A percentile compares a stretch with the other conserved stretches of the same genome.
Evolutionary conservation across 2,797 vertebrate genomes (phyloP).

Genomic region (Dendrocincla tyrannina): DNA sequence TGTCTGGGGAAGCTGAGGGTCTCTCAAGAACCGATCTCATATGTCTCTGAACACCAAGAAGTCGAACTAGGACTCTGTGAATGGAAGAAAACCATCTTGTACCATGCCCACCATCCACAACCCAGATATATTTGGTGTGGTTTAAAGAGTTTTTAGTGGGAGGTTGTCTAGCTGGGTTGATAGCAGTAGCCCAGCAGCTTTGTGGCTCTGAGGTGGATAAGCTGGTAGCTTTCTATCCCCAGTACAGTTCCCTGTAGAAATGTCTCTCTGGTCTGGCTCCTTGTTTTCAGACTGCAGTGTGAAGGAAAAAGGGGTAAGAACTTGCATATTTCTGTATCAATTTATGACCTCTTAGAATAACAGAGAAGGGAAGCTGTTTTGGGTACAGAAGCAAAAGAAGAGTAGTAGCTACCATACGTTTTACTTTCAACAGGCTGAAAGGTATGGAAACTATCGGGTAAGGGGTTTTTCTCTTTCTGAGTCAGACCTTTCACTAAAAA

Average conservation of each 20-base stretch:
- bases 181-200: not conserved
- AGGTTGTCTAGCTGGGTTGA: not conserved
- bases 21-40: not conserved
- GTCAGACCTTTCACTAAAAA: not conserved
- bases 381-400: not conserved
- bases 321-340: not conserved
- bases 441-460: not conserved
- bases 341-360: not conserved
- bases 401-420: not conserved
- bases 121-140: not conserved
- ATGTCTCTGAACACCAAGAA: not conserved
- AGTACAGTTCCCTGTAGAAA: not conserved
- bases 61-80: not conserved
- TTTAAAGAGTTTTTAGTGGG: not conserved
- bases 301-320: not conserved
- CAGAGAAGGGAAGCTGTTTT: not conserved
- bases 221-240: not conserved
- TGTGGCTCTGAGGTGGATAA: not conserved
- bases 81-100: not conserved
- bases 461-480: not conserved
- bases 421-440: not conserved
- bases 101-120: not conserved
- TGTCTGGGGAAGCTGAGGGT: not conserved
- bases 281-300: not conserved
- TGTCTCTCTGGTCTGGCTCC: rapidly evolving